These are phyloP conservation scores for Podilymbus podiceps DNA, from an alignment of 2,113 vertebrate genomes.

Conservation along the genomic window DNA sequence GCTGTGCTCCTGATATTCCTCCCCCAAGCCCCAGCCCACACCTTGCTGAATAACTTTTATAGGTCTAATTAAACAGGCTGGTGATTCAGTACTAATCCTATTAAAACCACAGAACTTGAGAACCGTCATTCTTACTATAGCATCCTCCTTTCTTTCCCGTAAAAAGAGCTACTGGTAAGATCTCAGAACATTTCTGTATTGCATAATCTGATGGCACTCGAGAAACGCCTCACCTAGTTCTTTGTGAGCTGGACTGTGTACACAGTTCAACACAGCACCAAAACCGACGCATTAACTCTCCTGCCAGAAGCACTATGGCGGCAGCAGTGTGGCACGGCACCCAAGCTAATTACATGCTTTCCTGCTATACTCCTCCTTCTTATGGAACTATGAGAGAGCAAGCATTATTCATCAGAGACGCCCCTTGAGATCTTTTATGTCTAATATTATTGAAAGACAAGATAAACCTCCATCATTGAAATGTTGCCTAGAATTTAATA, in stretches of 20 bases:
- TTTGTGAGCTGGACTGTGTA: background rate
- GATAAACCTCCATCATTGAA: slow-evolving; percentile 9
- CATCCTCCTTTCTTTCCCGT: background rate
- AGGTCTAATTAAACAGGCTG: slow-evolving; percentile 41
- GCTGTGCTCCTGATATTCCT: slow-evolving; percentile 31
- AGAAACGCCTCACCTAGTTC: background rate
- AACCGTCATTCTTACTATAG: background rate
- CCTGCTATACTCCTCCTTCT: background rate
- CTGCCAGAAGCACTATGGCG: background rate
- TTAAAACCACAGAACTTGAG: slow-evolving; percentile 24
- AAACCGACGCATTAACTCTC: background rate
- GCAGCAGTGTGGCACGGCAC: background rate
- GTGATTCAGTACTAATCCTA: slow-evolving; percentile 48
- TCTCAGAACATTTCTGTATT: background rate
- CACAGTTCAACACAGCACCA: background rate
- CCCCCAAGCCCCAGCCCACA: slow-evolving; percentile 13
- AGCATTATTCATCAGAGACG: background rate
- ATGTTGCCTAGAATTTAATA: background rate
- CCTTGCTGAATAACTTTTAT: slow-evolving; percentile 60
- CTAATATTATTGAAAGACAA: background rate
- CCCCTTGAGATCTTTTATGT: background rate
- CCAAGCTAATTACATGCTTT: background rate
- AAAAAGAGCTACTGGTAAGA: background rate
- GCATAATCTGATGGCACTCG: background rate
- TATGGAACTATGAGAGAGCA: background rate